Evolutionary conservation across 2,888 invertebrate species (phyloP).

Genomic region (Pterobdella sp.): DNA sequence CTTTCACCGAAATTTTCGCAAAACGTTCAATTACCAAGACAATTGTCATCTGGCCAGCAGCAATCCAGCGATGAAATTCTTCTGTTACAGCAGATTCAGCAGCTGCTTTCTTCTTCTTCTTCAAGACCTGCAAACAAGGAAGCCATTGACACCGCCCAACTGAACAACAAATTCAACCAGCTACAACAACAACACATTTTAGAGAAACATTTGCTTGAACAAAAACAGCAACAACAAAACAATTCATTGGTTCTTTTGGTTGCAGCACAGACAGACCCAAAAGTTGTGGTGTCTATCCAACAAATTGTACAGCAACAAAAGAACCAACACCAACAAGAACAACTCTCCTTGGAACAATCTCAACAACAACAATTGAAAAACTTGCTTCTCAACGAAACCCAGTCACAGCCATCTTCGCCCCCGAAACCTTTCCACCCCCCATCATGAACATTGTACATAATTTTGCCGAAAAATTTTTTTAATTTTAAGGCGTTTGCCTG

Average conservation of each 20-base stretch:
- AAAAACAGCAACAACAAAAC: constrained; percentile 20
- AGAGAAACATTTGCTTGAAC: constrained; percentile 6
- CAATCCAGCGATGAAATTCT: too few species aligned
- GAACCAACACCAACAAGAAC: neutral
- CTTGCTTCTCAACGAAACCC: neutral
- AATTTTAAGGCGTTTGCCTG: too few species aligned
- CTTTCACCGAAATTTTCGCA: neutral
- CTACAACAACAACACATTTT: constrained; percentile 5
- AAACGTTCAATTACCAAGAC: neutral
- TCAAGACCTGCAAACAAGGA: too few species aligned
- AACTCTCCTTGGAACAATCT: neutral
- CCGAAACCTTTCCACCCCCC: neutral
- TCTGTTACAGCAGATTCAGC: too few species aligned
- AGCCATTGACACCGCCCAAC: neutral
- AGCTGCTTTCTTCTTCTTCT: too few species aligned
- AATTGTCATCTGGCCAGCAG: neutral
- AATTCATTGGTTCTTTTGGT: neutral
- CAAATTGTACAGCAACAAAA: constrained; percentile 17
- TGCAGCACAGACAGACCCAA: neutral
- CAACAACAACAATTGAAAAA: constrained; percentile 14
- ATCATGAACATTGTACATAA: too few species aligned
- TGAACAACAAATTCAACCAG: constrained; percentile 5
- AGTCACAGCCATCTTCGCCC: neutral
- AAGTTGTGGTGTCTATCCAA: neutral
- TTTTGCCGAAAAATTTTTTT: too few species aligned